Conservation (phyloP, 2,113 vertebrate genomes). For the Azemiops feae region DNA sequence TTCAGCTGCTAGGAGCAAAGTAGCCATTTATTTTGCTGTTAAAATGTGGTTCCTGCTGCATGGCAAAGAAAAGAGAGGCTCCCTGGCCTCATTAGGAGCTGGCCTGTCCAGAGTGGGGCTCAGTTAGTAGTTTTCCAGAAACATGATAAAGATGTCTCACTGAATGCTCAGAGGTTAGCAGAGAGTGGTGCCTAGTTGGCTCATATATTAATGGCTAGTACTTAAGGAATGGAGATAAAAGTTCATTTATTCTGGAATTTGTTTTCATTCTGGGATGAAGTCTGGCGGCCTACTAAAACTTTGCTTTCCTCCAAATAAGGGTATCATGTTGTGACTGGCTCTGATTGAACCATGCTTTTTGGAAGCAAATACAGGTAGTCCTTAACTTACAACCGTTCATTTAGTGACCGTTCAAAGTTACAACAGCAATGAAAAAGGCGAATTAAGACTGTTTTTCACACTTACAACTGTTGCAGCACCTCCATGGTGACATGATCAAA, state of each 20-base stretch:
- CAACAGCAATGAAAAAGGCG: not conserved
- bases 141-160: not conserved
- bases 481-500: not conserved
- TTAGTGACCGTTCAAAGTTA: not conserved
- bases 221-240: not conserved
- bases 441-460: not conserved
- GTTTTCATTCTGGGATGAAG: not conserved
- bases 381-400: not conserved
- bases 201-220: not conserved
- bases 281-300: not conserved
- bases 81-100: not conserved
- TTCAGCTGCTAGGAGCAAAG: not conserved
- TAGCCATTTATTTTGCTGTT: not conserved
- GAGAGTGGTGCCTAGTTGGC: not conserved
- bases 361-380: slow-evolving; percentile 18
- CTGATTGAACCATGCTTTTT: not conserved
- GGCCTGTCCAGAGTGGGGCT: not conserved
- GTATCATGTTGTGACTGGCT: no score
- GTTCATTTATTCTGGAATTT: not conserved
- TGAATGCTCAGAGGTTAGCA: not conserved
- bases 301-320: not conserved
- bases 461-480: not conserved
- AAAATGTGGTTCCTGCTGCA: not conserved
- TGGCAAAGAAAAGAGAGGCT: not conserved
- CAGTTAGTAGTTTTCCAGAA: not conserved